These are phyloP conservation scores for Silurus meridionalis DNA, from an alignment of 2,113 vertebrate genomes.

Conservation along the genomic window DNA sequence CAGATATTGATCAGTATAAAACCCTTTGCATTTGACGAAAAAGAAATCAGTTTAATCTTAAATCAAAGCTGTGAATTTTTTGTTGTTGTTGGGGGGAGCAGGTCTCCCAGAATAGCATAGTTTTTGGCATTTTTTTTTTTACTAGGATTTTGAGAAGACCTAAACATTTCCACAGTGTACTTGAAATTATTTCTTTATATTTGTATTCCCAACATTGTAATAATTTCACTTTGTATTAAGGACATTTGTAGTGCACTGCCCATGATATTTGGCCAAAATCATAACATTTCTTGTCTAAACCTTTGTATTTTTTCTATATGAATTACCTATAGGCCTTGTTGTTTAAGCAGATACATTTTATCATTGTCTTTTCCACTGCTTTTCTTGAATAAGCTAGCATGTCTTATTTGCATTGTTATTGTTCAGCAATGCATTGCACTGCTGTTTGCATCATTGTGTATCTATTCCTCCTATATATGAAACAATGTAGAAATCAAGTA, in stretches of 20 bases:
- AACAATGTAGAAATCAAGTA: conserved; percentile 19
- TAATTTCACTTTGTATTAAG: neutral
- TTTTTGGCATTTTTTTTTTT: neutral
- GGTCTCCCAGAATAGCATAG: conserved; percentile 60
- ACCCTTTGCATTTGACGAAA: neutral
- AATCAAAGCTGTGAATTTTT: conserved; percentile 38
- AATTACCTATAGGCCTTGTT: neutral
- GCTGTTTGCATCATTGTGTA: neutral
- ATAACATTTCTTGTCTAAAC: neutral
- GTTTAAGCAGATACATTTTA: conserved; percentile 4
- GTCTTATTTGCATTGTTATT: conserved; percentile 30
- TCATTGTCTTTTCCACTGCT: conserved; percentile 12
- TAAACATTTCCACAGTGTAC: neutral
- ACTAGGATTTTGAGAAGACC: neutral
- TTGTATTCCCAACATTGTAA: neutral
- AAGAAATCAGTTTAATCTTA: neutral
- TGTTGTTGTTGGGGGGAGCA: conserved; percentile 63
- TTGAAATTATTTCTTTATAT: neutral
- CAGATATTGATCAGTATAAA: neutral
- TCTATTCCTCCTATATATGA: neutral
- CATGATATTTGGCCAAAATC: neutral
- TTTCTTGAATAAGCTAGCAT: conserved; percentile 61
- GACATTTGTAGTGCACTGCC: neutral
- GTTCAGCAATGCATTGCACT: conserved; percentile 33
- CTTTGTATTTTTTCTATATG: neutral